Conservation (phyloP, 1,140 invertebrate species). For the Papilio glaucus region DNA sequence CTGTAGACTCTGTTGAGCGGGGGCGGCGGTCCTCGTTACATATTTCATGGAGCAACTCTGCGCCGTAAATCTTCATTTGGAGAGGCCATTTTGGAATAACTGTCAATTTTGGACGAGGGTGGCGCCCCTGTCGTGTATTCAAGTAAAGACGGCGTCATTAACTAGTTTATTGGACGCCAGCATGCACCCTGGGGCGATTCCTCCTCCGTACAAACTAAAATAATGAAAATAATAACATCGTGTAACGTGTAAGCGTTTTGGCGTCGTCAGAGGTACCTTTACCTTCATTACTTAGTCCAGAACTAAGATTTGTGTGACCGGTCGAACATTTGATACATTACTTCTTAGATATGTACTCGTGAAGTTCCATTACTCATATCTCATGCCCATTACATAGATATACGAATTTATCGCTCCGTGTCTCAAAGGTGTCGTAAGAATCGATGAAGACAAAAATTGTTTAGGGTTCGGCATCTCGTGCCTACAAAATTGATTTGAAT, state of each 20-base stretch:
- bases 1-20: background rate
- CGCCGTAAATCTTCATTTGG: background rate
- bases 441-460: background rate
- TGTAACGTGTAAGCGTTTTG: slow-evolving; percentile 4
- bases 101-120: slow-evolving; percentile 14
- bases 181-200: slow-evolving; percentile 5
- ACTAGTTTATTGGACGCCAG: slow-evolving; percentile 22
- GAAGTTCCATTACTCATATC: background rate
- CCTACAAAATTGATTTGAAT: background rate
- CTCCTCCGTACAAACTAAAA: background rate
- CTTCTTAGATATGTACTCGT: background rate
- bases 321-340: no score
- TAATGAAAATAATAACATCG: slow-evolving; percentile 19
- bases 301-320: no score
- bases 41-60: background rate
- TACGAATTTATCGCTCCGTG: background rate
- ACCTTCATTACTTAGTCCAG: background rate
- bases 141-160: slow-evolving; percentile 20
- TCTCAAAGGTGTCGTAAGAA: slow-evolving; percentile 6
- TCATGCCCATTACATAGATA: background rate
- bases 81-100: slow-evolving; percentile 2
- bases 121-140: slow-evolving; percentile 7
- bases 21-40: slow-evolving; percentile 2
- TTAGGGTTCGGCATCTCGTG: background rate
- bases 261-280: background rate